Evolutionary conservation across 2,888 invertebrate species (phyloP), one percentile per base, ranked within the genome.

Genomic region (Troides aeacus): DNA sequence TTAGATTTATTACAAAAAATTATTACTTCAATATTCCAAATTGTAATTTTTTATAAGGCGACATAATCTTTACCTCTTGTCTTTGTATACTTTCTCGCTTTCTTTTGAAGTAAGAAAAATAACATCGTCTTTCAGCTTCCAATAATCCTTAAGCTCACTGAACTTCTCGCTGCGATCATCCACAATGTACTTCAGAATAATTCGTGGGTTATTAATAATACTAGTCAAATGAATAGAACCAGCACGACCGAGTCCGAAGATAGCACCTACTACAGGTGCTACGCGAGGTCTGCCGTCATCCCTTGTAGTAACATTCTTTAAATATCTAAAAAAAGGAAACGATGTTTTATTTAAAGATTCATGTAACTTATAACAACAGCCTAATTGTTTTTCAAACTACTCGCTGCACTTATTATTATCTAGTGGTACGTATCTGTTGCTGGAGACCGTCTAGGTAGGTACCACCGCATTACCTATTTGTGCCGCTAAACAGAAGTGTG

Each of bases 201-300:
- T 80, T 8, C 94, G 90, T 1, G 88, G 87, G 78, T 91, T 94
- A 10, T 77, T 78, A 6, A 92, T 73, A 30, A 94, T 82, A 72
- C 91, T 93, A 18, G 82, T 73, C 71, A 95, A 80, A 75, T 95
- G 95, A 72, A 95, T 94, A 64, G 93, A 93, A 1, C 95, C 94
- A 2, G 94, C 94, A 46, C 94, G 91, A 1, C 94, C 94, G 2
- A 93, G 81, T 1, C 94, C 94, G 74, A 94, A 94, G 30, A 94
- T 81, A 6, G 94, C 94, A 0, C 90, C 80, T 5, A 88, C 89
- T 1, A 94, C 76, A 0, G 87, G 83, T 1, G 81, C 72, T 1
- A 79, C 81, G 3, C 73, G 69, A 2, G 73, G 72, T 64, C 77
- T 79, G 0, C 77, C 74, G 12, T 75, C 76, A 58, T 80, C 77